These are phyloP conservation scores for Lasioglossum figueresi DNA, from an alignment of 2,888 invertebrate genomes.

Conservation along the genomic window DNA sequence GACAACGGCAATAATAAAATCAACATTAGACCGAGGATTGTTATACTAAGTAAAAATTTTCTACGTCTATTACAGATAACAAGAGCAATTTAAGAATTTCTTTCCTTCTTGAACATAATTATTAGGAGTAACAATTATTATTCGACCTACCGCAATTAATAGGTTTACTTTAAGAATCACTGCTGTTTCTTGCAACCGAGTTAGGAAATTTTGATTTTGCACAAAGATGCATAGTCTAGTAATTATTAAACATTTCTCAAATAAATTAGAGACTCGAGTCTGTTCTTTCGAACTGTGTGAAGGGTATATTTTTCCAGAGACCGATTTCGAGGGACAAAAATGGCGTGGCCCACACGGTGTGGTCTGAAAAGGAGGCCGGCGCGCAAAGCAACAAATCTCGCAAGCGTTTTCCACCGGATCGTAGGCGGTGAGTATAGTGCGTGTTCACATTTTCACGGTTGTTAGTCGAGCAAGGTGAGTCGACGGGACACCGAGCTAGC, in stretches of 20 bases:
- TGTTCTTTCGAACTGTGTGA: background rate
- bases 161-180: too few species aligned
- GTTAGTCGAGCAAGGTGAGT: slow-evolving; percentile 52
- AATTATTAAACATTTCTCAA: background rate
- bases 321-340: background rate
- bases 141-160: too few species aligned
- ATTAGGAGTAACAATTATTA: too few species aligned
- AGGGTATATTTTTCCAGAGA: background rate
- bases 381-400: background rate
- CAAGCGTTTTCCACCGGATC: background rate
- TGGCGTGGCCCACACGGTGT: background rate
- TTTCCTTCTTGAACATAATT: background rate
- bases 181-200: too few species aligned
- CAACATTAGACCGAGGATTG: background rate
- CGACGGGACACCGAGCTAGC: slow-evolving; percentile 27
- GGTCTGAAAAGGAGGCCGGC: background rate
- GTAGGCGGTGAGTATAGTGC: slow-evolving; percentile 12
- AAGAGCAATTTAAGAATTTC: background rate
- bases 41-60: background rate
- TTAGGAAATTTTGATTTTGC: background rate
- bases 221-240: background rate
- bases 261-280: background rate
- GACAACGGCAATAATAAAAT: too few species aligned
- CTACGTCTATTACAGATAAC: background rate
- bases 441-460: slow-evolving; percentile 29